Evolutionary conservation across 2,888 invertebrate species (phyloP).

Genomic region (Lasioglossum vierecki): DNA sequence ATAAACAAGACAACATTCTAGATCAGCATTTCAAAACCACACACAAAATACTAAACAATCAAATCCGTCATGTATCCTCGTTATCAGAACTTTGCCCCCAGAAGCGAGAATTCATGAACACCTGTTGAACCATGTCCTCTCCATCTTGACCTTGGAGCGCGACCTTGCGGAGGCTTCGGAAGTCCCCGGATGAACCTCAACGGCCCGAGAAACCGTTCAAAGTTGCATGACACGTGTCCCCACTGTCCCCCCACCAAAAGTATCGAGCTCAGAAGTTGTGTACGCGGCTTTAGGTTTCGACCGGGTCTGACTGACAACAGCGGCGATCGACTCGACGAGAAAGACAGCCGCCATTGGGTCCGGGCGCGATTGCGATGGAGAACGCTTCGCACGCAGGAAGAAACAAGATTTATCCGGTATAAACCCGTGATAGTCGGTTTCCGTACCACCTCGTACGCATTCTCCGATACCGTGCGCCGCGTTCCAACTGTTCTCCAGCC

Average conservation of each 20-base stretch:
- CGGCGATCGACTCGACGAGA: slow-evolving; percentile 47
- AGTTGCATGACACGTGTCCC: background rate
- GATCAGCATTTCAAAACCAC: too few species aligned
- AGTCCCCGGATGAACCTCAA: background rate
- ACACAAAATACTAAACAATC: too few species aligned
- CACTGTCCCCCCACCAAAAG: background rate
- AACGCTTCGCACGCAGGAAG: slow-evolving; percentile 67
- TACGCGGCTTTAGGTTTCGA: slow-evolving; percentile 21
- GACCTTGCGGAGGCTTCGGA: background rate
- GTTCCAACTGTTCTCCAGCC: slow-evolving; percentile 55
- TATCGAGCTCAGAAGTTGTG: background rate
- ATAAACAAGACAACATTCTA: too few species aligned
- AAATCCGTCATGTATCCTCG: too few species aligned
- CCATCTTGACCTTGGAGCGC: background rate
- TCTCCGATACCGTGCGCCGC: slow-evolving; percentile 55
- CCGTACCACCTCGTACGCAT: slow-evolving; percentile 74
- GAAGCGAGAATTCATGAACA: background rate
- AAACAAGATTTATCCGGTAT: slow-evolving; percentile 81
- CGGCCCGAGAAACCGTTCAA: background rate
- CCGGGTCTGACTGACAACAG: slow-evolving; percentile 52
- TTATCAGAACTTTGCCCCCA: background rate
- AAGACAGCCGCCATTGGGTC: slow-evolving; percentile 12
- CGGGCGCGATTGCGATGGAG: slow-evolving; percentile 54
- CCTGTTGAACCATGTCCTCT: background rate
- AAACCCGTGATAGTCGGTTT: slow-evolving; percentile 76